Conservation (phyloP, 1,140 invertebrate species). For the Dysdera silvatica region DNA sequence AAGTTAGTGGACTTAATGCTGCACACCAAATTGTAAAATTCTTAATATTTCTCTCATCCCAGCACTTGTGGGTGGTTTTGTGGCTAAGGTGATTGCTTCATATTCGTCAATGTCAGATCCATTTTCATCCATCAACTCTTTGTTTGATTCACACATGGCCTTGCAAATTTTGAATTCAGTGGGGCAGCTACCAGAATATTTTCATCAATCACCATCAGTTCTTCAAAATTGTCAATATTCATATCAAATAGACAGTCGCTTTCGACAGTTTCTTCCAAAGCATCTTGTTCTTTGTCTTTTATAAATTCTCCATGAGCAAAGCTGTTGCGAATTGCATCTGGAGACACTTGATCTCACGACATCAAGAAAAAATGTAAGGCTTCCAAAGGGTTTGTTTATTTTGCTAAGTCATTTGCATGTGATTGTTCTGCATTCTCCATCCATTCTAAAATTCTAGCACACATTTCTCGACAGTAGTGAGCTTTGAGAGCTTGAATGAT, state of each 20-base stretch:
- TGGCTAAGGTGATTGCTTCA: neutral
- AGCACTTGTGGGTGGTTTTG: too few relatives aligned
- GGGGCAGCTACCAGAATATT: neutral
- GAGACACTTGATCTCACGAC: neutral
- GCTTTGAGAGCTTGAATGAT: neutral
- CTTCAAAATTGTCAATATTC: neutral
- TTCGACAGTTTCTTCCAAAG: neutral
- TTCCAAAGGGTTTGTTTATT: neutral
- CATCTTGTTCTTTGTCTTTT: neutral
- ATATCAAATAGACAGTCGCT: neutral
- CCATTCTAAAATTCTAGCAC: neutral
- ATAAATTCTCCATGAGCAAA: too few relatives aligned
- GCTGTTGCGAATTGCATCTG: too few relatives aligned
- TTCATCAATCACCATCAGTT: neutral
- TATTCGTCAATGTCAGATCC: too few relatives aligned
- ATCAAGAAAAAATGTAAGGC: neutral
- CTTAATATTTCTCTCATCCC: neutral
- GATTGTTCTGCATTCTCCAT: too few relatives aligned
- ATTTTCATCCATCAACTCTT: neutral
- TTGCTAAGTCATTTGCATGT: neutral
- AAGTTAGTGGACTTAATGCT: neutral
- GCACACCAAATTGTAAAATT: neutral
- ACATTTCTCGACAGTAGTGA: neutral
- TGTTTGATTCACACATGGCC: neutral
- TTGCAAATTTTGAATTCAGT: neutral